Base-by-base conservation (phyloP, 2,113 vertebrate species). In the Anhinga rufa region DNA sequence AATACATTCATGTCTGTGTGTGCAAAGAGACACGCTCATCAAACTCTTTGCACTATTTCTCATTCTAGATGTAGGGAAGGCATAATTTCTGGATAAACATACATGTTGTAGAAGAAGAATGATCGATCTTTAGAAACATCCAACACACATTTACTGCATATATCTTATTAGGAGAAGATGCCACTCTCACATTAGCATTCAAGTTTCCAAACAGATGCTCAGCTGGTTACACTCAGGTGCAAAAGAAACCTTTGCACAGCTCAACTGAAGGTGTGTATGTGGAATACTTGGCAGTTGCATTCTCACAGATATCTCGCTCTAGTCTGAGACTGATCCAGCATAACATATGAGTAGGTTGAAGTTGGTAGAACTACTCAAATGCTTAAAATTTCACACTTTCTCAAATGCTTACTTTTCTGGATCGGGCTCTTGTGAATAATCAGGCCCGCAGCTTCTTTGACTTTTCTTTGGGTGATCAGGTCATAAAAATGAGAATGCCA, bases 381-480 rank as follows among this genome's bases (percentile, higher is more conserved):
- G 54, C 54, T 95, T 90, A 70, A 82, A 89, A 93, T 97, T 87
- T 94, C 89, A 85, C 91, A 77, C 54, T 74, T 93, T 82, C 80
- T 97, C 92, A 93, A 87, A 90, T 91, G 55, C 36, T 96, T 93
- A 65, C 31, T 96, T 84, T 92, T 95, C 77, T 84, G 81, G 72
- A 94, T 92, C 69, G 84, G 57, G 14, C 40, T 82, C 12, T 91
- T 55, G 38, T 62, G 81, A 91, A 51, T 72, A 94, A 77, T 22
- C 36, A 1, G 66, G 29, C 14, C 69, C 4, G 4, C 29, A 65
- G n/a, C 9, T 74, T 95, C 66, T 90, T 65, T 44, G 40, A 65
- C 52, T 38, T 62, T n/a, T 79, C 17, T 76, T 70, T 21, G 15
- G 55, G 24, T 61, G 58, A 92, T 85, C 42, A 17, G 31, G 36